Evolutionary conservation across 2,888 invertebrate genomes (phyloP), one percentile per base, ranked within the genome.

Genomic region (Drosophila meridionalis): DNA sequence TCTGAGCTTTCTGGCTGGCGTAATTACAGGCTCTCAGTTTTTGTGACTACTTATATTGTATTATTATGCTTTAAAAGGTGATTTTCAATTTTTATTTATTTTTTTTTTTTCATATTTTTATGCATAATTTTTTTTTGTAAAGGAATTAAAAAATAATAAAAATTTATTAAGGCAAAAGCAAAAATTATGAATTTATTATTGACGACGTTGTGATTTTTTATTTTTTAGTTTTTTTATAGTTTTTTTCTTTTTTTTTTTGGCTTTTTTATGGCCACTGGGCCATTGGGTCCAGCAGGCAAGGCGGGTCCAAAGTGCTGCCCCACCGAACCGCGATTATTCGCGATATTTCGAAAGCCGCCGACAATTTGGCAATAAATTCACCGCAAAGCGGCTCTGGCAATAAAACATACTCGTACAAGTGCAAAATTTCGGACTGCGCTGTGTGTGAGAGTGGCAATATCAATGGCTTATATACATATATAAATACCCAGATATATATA

Each of bases 361-460:
- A 85, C 83, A 89, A 85, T 85, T 85, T 87, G 90, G 84, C 71
- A 82, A 89, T 85, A 89, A 85, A 89, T 89, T 89, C 55, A 75
- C 62, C 86, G 66, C 83, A 87, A 89, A 89, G 77, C 84, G 88
- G 72, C 80, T 69, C 77, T 62, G 76, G 79, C 83, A 84, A 84
- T 84, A 84, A 89, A 84, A 84, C 87, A 84, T 84, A 69, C 60
- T 76, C 73, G 76, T 75, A 79, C 60, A 81, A 78, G 76, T 75
- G 79, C 79, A 83, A 65, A 72, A 69, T 66, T 57, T 60, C 57
- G 40, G 47, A 60, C 43, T 56, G 38, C 56, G 32, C 56, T 42
- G 48, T 65, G 65, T 32, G 60, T 61, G 60, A 63, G 57, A 63
- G 57, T 67, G 73, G 57, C 55, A 66, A 74, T 89, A 83, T 83